Evolutionary conservation across 2,888 invertebrate species (phyloP), one percentile per base, ranked within the genome.

Genomic region (Cataglyphis albicans): DNA sequence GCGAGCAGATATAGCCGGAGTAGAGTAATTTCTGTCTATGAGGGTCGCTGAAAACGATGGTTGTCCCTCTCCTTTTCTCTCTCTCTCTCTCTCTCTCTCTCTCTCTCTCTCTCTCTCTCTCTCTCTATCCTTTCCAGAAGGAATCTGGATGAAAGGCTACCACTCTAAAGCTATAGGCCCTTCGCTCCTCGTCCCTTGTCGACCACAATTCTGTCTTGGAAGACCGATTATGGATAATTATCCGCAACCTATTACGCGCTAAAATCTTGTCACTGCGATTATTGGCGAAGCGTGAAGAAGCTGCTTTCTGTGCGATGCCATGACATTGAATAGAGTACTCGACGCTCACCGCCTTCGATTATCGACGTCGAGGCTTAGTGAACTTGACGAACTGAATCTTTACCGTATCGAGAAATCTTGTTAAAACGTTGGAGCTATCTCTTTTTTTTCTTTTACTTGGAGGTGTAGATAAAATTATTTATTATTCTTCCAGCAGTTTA

Each of bases 171-270:
- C 80, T 72, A 32, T 15, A 29, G 18, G n/a, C 35, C 18, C 25
- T 38, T 3, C 55, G 38, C 64, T 48, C 44, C 57, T 18, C 65
- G 25, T 18, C 38, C 57, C 52, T 81, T 70, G 32, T 63, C 48
- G 35, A 63, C 52, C 59, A 57, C 73, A 25, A 48, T 75, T 63
- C 70, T 82, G 63, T 80, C 83, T 84, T 83, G 84, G 78, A 83
- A 81, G 84, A 88, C 85, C 89, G 84, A 87, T 90, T 90, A 88
- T 85, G 88, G 83, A 89, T 90, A 90, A 90, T 90, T 90, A 90
- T 88, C 89, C 83, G 85, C 88, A 86, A 89, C 86, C 88, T 89
- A 89, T 90, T 89, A 90, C 89, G 82, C 82, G 88, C 84, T 88
- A 85, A 90, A 90, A 90, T 87, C 88, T 88, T 88, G 90, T 90